Conservation (phyloP, 2,113 vertebrate genomes). For the Oenanthe oenanthe region DNA sequence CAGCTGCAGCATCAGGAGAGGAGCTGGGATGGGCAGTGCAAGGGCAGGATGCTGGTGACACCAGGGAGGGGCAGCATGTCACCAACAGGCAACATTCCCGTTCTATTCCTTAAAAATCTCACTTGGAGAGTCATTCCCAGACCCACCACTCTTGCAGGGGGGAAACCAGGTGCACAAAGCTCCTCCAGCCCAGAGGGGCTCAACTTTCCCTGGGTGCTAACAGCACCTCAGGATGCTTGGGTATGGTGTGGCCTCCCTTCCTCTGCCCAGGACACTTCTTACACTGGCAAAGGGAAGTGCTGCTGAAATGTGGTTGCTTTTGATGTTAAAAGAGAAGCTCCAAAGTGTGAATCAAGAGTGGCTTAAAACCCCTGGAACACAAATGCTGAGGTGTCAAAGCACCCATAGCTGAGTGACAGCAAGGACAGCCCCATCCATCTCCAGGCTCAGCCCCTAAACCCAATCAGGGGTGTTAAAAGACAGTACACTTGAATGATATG, state of each 20-base stretch:
- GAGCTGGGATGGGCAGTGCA: background rate
- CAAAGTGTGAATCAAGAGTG: background rate
- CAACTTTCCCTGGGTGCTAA: fast-evolving
- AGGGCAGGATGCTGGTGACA: background rate
- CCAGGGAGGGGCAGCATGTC: fast-evolving
- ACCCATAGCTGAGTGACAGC: fast-evolving
- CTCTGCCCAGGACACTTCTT: background rate
- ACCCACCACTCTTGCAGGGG: too few relatives aligned
- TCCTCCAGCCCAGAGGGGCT: background rate
- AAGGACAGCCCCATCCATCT: conserved; percentile 29
- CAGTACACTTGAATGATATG: conserved; percentile 43
- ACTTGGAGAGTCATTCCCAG: background rate
- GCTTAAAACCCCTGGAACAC: background rate
- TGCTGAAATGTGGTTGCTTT: background rate
- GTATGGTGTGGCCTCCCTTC: fast-evolving
- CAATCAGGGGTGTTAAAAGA: background rate
- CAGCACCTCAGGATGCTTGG: background rate
- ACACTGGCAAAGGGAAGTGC: fast-evolving
- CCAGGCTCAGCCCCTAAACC: conserved; percentile 32
- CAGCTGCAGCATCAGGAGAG: fast-evolving
- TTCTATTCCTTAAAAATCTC: background rate
- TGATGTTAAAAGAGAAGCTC: background rate
- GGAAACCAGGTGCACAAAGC: background rate
- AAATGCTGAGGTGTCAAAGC: background rate
- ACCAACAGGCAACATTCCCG: background rate